Percentiles rank a stretch among this genome's conserved stretches.
Evolutionary conservation across 2,797 vertebrate genomes (phyloP).

Genomic region (Enoplosus armatus): DNA sequence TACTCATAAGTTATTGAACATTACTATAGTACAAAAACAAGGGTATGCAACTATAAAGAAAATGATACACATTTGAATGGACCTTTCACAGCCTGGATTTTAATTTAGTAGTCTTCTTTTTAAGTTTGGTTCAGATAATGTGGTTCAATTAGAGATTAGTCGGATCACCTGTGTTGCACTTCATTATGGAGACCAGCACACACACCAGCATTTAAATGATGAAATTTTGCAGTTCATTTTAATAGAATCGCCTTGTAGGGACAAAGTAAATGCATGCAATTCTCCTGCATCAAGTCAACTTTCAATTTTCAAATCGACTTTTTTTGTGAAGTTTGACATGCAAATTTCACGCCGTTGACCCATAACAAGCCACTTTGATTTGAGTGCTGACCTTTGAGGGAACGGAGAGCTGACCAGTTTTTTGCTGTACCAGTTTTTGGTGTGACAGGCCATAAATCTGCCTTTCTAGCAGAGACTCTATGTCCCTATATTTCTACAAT

Average conservation of each 20-base stretch:
- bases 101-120: background rate
- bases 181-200: background rate
- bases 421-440: no score
- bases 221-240: background rate
- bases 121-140: background rate
- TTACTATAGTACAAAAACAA: background rate
- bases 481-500: background rate
- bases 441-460: no score
- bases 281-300: background rate
- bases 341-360: background rate
- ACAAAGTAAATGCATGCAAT: background rate
- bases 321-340: background rate
- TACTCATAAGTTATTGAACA: background rate
- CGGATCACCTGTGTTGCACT: background rate
- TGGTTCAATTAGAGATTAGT: background rate
- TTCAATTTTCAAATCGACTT: no score
- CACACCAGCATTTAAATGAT: background rate
- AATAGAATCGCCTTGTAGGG: background rate
- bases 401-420: background rate
- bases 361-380: background rate
- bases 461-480: background rate
- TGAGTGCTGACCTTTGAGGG: no score
- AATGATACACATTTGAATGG: background rate
- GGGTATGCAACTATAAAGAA: background rate
- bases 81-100: background rate